Conservation (phyloP, 2,797 vertebrate species). For the Halcyon chelicuti region DNA sequence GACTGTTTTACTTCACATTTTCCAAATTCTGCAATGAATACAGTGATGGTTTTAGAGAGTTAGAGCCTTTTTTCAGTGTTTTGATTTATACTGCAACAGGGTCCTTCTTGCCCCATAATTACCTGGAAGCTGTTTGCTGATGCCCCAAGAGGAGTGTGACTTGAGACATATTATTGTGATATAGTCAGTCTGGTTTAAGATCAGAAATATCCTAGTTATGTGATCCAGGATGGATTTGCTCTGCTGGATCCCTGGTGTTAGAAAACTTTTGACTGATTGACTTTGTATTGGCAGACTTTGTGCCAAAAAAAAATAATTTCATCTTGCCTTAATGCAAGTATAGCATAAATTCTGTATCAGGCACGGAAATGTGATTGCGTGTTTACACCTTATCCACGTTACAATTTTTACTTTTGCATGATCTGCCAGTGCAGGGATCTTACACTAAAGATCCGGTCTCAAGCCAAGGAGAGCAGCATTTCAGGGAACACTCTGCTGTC, state of each 20-base stretch:
- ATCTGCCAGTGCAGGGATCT: not conserved
- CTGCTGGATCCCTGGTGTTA: not conserved
- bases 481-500: not conserved
- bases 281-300: not conserved
- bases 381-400: not conserved
- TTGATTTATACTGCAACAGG: not conserved
- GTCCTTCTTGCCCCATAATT: not conserved
- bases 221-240: not conserved
- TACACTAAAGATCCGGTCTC: not conserved
- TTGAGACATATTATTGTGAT: not conserved
- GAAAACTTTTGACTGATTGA: not conserved
- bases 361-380: not conserved
- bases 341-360: not conserved
- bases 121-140: not conserved
- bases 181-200: not conserved
- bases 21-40: not conserved
- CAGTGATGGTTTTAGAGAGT: not conserved
- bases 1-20: not conserved
- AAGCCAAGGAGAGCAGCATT: not conserved
- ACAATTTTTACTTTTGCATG: not conserved
- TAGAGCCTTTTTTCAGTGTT: not conserved
- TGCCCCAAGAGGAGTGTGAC: not conserved
- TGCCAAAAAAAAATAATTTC: not conserved
- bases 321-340: not conserved
- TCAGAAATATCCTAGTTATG: not conserved